Percentiles rank a stretch among this genome's conserved stretches.
Evolutionary conservation across 2,797 vertebrate species (phyloP).

Genomic region (Eospalax fontanierii): DNA sequence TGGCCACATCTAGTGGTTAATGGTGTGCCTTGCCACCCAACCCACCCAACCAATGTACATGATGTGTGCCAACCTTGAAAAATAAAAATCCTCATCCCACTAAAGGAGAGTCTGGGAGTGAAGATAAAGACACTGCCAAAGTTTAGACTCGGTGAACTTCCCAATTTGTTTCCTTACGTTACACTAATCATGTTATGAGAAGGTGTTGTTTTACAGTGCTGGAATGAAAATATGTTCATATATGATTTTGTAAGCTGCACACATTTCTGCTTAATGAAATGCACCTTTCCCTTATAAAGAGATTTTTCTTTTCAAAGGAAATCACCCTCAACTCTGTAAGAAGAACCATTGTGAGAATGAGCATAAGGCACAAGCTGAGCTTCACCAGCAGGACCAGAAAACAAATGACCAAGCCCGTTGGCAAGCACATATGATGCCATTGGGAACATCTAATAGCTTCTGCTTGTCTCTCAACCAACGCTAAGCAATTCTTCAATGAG

Average conservation of each 20-base stretch:
- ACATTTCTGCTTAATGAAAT: conserved; percentile 39
- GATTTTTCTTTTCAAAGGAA: conserved; percentile 57
- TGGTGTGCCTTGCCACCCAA: rapidly evolving
- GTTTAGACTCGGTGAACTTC: neutral
- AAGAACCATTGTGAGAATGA: conserved; percentile 29
- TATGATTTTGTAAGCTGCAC: conserved; percentile 11
- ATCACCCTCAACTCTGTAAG: conserved; percentile 9
- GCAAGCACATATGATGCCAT: neutral
- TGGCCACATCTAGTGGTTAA: conserved; percentile 58
- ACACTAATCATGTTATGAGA: neutral
- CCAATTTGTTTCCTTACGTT: neutral
- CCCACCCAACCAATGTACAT: neutral
- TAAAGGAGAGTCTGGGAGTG: neutral
- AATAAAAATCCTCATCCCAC: neutral
- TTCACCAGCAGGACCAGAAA: neutral
- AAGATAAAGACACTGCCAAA: conserved; percentile 40
- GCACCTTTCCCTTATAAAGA: neutral
- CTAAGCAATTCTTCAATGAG: neutral
- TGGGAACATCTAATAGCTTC: neutral
- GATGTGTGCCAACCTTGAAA: neutral
- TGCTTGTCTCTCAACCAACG: conserved; percentile 15
- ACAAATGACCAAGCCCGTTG: neutral
- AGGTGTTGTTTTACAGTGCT: neutral
- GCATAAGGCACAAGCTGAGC: neutral
- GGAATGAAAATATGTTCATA: neutral